phyloP scores from a whole-genome alignment of 2,113 vertebrate genomes.

The Prochilodus magdalenae region DNA sequence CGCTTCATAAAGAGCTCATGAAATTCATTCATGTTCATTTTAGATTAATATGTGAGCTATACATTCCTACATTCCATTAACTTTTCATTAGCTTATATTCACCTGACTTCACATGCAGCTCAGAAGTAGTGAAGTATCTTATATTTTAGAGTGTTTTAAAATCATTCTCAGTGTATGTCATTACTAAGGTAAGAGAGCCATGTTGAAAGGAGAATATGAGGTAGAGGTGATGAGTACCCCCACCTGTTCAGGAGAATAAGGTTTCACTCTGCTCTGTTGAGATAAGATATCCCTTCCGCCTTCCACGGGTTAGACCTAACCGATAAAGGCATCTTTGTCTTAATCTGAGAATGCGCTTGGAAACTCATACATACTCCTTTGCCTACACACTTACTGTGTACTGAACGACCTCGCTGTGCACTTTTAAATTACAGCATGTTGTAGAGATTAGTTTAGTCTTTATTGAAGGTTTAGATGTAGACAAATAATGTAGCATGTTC shows the following conservation, averaged over 20 bases:
- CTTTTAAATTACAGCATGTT: neutral
- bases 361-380: neutral
- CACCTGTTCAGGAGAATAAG: slow-evolving; percentile 33
- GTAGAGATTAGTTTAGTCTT: neutral
- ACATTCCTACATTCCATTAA: neutral
- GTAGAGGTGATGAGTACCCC: slow-evolving; percentile 16
- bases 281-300: slow-evolving; percentile 26
- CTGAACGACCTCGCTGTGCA: neutral
- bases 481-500: neutral
- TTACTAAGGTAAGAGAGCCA: neutral
- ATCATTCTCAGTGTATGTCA: neutral
- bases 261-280: slow-evolving; percentile 34
- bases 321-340: slow-evolving; percentile 47
- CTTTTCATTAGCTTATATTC: neutral
- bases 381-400: neutral
- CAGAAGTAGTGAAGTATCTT: neutral
- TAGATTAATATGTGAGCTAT: neutral
- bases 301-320: neutral
- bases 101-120: neutral
- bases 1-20: neutral
- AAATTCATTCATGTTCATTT: neutral
- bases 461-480: neutral
- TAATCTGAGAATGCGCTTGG: neutral
- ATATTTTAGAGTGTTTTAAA: neutral
- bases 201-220: neutral